Conservation (phyloP, 2,888 invertebrate genomes). For the Dasypogon diadema region DNA sequence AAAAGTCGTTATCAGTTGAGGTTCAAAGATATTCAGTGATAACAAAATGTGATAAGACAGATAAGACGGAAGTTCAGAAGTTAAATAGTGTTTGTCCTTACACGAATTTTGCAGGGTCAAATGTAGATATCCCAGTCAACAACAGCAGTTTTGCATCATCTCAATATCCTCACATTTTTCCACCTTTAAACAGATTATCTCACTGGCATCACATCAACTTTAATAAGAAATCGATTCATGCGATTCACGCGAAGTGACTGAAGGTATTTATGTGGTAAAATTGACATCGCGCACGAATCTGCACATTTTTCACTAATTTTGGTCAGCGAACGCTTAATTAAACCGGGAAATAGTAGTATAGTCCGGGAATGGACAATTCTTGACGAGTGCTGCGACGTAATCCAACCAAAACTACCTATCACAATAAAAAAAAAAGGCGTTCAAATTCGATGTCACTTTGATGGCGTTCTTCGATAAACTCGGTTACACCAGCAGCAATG, state of each 20-base stretch:
- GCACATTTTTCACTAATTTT: background rate
- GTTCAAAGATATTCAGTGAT: too few species aligned
- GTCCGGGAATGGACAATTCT: background rate
- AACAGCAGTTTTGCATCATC: too few species aligned
- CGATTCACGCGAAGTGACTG: background rate
- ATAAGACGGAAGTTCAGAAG: too few species aligned
- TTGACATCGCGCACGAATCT: background rate
- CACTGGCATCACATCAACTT: background rate
- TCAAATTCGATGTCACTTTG: conserved; percentile 50
- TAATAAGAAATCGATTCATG: conserved; percentile 14
- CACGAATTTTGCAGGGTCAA: too few species aligned
- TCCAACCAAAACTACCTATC: conserved; percentile 4
- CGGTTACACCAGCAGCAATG: conserved; percentile 42
- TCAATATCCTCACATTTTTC: background rate
- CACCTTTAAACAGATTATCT: background rate
- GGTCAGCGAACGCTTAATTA: background rate
- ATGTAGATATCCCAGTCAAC: too few species aligned
- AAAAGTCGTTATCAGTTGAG: too few species aligned
- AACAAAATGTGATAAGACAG: too few species aligned
- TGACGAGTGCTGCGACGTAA: background rate
- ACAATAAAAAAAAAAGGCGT: conserved; percentile 16
- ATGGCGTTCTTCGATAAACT: conserved; percentile 50
- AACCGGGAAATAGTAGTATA: too few species aligned
- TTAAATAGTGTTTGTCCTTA: too few species aligned
- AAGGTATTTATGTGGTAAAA: background rate